phyloP scores from a whole-genome alignment of 2,888 invertebrate species.

The Bedellia somnulentella region DNA sequence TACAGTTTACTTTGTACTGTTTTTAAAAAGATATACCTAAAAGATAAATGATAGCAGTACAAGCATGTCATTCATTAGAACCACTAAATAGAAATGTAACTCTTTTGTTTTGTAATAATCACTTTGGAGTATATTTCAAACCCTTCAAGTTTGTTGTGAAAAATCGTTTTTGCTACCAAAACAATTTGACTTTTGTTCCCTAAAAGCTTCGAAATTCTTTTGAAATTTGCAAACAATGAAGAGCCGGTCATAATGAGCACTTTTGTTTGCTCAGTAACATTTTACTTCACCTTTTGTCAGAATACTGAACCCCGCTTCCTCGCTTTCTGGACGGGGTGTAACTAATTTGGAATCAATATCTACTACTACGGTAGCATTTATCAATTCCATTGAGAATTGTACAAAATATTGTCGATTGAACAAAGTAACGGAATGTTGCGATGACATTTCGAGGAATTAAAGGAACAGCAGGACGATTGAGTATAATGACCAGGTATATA shows the following conservation, averaged over 20 bases:
- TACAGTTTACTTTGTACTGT: no score
- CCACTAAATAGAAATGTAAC: no score
- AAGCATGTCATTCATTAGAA: no score
- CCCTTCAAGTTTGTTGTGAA: no score
- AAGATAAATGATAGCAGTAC: no score
- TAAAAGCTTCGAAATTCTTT: conserved; percentile 1
- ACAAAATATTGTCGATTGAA: conserved; percentile 3
- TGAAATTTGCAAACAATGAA: conserved; percentile 1
- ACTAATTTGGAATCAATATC: conserved; percentile 8
- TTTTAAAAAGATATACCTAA: no score
- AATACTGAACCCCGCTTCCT: conserved; percentile 25
- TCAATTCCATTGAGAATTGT: conserved; percentile 14
- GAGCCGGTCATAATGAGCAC: conserved; percentile 24
- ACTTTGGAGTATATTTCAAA: no score
- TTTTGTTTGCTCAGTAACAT: conserved; percentile 32
- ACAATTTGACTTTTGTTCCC: conserved; percentile 1
- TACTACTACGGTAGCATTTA: conserved; percentile 4
- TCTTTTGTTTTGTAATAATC: no score
- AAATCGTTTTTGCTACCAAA: conserved; percentile 11
- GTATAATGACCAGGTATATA: no score
- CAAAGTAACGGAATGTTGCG: conserved; percentile 6
- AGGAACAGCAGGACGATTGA: no score
- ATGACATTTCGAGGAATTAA: no score
- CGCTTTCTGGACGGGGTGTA: conserved; percentile 21
- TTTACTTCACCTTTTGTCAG: conserved; percentile 34